Evolutionary conservation across 1,140 invertebrate genomes (phyloP), one percentile per base, ranked within the genome.

Genomic region (Mercenaria mercenaria): DNA sequence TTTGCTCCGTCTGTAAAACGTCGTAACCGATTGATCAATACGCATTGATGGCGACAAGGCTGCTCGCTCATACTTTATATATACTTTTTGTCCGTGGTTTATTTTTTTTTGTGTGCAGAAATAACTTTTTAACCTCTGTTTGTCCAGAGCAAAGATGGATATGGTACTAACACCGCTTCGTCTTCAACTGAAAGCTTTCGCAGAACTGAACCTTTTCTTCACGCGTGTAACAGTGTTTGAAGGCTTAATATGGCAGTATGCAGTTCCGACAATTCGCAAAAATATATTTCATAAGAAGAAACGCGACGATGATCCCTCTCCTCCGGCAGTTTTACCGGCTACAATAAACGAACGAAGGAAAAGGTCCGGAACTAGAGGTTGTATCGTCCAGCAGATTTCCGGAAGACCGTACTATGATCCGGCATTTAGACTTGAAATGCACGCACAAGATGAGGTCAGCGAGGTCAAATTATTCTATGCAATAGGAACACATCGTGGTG

Each of bases 401-500:
- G 56, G 74, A 29, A 64, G 84, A n/a, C 84, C 69, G 20, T 77
- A 76, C 52, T 77, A 76, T 32, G 84, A 86, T 56, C 34, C 67
- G 3, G 84, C 84, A 3, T 86, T 86, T 61, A 76, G 41, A 11
- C 10, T 86, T 39, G 69, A 86, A 43, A 77, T 86, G 69, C 43
- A 76, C n/a, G 72, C 84, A 47, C 47, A 86, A n/a, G 84, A 86
- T 26, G 84, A 86, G 15, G 52, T 59, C 47, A 76, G 69, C 37
- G 84, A 77, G 34, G 52, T 77, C 15, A 86, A 76, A 29, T 50
- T 77, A n/a, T 76, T 76, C 11, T 86, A 86, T 61, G 84, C 69
- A n/a, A 86, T 86, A 39, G 84, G 84, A 20, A 86, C 84, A 59
- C 56, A 86, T 59, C 67, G 34, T n/a, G 84, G 84, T 18, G 84